phyloP scores from a whole-genome alignment of 1,140 invertebrate species.

The Asobara japonica region DNA sequence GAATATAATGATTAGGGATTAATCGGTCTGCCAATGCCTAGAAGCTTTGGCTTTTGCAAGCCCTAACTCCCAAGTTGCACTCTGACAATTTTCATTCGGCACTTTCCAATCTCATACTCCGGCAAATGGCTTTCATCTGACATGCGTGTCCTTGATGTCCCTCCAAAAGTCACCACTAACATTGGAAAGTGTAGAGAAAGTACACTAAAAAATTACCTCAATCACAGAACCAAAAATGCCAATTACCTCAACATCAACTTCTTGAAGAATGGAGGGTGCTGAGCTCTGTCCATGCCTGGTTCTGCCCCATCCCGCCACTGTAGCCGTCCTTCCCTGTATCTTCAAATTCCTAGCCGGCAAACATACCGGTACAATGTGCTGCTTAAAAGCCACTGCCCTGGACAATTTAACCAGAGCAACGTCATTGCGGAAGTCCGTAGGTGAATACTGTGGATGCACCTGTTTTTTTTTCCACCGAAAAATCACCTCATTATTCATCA shows the following conservation, averaged over 20 bases:
- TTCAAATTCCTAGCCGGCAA: conserved; percentile 79
- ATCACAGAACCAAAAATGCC: too few species aligned
- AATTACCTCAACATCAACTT: conserved; percentile 65
- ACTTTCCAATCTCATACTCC: too few species aligned
- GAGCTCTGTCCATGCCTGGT: conserved; percentile 85
- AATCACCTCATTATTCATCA: conserved; percentile 1
- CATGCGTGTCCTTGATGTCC: too few species aligned
- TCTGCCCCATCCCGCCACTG: conserved; percentile 90
- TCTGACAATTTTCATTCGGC: too few species aligned
- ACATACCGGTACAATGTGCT: conserved; percentile 90
- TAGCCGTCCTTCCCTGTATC: conserved; percentile 83
- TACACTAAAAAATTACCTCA: too few species aligned
- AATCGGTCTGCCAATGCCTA: too few species aligned
- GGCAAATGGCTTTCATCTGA: too few species aligned
- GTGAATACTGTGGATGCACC: conserved; percentile 87
- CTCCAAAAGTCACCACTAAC: too few species aligned
- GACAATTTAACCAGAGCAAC: conserved; percentile 86
- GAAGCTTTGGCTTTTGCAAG: too few species aligned
- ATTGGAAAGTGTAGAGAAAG: too few species aligned
- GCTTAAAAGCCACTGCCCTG: conserved; percentile 82
- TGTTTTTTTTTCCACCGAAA: conserved; percentile 45
- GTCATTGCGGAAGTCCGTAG: conserved; percentile 89
- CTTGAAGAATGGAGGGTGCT: conserved; percentile 78
- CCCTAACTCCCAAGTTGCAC: too few species aligned
- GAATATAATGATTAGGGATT: conserved; percentile 3